phyloP scores from a whole-genome alignment of 2,113 vertebrate genomes.

The Neotoma lepida region DNA sequence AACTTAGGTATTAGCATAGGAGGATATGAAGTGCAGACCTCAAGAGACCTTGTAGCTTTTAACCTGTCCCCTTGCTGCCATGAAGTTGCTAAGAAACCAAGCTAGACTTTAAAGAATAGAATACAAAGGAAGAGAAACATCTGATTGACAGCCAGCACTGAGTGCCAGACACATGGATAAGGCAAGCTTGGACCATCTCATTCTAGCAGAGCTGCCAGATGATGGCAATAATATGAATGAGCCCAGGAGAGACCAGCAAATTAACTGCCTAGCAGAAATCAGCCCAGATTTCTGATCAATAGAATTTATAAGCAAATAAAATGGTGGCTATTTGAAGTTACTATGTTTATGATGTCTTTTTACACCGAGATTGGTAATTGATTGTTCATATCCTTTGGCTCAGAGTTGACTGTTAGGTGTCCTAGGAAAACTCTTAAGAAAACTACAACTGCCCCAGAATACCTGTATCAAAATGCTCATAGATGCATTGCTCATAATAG shows the following conservation, averaged over 20 bases:
- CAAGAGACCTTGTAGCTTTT: neutral
- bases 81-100: neutral
- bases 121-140: neutral
- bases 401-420: neutral
- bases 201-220: neutral
- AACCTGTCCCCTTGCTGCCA: neutral
- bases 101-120: neutral
- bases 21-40: neutral
- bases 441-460: constrained; percentile 16
- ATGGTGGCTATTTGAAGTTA: constrained; percentile 23
- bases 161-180: neutral
- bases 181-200: neutral
- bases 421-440: constrained; percentile 25
- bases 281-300: constrained; percentile 2
- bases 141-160: neutral
- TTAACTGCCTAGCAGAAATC: neutral
- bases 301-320: constrained; percentile 59
- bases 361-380: constrained; percentile 39
- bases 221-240: neutral
- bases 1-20: neutral
- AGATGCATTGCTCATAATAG: neutral
- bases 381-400: constrained; percentile 29
- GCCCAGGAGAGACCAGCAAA: constrained; percentile 4
- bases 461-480: neutral
- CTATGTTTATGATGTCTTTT: neutral